A percentile compares a stretch with the other conserved stretches of the same genome.
phyloP scores from a whole-genome alignment of 2,888 invertebrate species.

The Lasioglossum villosulum region DNA sequence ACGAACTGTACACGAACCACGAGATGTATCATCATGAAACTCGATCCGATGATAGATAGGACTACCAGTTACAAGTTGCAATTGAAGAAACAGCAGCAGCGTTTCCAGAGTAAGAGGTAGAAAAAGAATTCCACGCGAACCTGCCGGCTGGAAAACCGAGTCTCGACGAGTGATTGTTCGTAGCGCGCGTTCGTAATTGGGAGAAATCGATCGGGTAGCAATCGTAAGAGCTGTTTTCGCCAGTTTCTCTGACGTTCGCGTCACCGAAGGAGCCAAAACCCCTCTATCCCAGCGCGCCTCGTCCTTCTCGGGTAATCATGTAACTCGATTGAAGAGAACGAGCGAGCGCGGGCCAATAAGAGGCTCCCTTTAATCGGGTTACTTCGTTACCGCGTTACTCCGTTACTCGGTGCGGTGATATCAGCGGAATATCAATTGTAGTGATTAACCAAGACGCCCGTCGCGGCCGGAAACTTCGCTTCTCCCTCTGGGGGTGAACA shows the following conservation, averaged over 20 bases:
- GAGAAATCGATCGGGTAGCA: neutral
- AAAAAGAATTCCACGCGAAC: neutral
- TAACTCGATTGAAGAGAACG: slow-evolving; percentile 81
- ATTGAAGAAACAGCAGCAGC: neutral
- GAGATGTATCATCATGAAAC: neutral
- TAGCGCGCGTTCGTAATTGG: neutral
- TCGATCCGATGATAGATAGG: neutral
- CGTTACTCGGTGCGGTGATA: slow-evolving; percentile 82
- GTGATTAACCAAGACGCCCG: slow-evolving; percentile 84
- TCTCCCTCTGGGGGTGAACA: slow-evolving; percentile 50
- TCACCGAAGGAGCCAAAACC: neutral
- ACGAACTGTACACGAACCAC: neutral
- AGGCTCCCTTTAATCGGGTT: slow-evolving; percentile 82
- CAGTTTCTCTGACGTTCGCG: slow-evolving; percentile 31
- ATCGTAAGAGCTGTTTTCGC: neutral
- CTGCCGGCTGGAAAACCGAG: neutral
- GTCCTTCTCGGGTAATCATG: slow-evolving; percentile 78
- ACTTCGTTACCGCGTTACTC: slow-evolving; percentile 82
- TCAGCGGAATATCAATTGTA: slow-evolving; percentile 85
- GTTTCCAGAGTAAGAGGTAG: neutral
- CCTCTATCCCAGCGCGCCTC: slow-evolving; percentile 30
- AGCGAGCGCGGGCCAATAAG: slow-evolving; percentile 80
- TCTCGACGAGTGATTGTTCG: neutral
- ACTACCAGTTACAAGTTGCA: neutral
- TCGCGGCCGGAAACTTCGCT: slow-evolving; percentile 75